Evolutionary conservation across 2,113 vertebrate species (phyloP), one percentile per base, ranked within the genome.

Genomic region (Strigops habroptila): DNA sequence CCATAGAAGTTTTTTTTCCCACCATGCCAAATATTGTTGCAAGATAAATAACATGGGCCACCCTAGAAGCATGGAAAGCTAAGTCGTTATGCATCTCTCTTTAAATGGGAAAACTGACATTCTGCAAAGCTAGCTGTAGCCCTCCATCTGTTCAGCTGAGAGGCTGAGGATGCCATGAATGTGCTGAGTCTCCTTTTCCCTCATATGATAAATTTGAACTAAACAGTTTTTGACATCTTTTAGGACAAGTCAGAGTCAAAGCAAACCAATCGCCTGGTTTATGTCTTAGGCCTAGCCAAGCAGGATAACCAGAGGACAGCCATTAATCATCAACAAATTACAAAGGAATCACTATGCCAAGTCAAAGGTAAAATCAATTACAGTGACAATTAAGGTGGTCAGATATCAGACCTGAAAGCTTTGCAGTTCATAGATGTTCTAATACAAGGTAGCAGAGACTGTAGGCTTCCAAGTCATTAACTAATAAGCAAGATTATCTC

Each of bases 351-450:
- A 78, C 70, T 51, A 55, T 82, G 80, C 84, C 91, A 97, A 96
- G 93, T 96, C 93, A 97, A 97, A 98, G 93, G 80, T 95, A 97
- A 97, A 97, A 97, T 97, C 96, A 97, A 97, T 98, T 96, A 95
- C 57, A 90, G 41, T 93, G 93, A 96, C 95, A 95, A 96, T 97
- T 97, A 96, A 94, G 93, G 86, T 80, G 52, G 43, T 91, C 70
- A 96, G 71, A 91, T 74, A 95, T 85, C 81, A 97, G 83, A 84
- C 59, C 31, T 93, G 81, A 93, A 97, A 82, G 14, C 48, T 81
- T 84, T 94, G 52, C 7, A 30, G 87, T 91, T 96, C 95, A 94
- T 41, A 86, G 88, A 43, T 82, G 48, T 55, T 82, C 62, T 93
- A 73, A 76, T 83, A 53, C 12, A 52, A 93, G 51, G 68, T 31